These are phyloP conservation scores for Mesaphorura yosii DNA, from an alignment of 1,140 invertebrate species.

Conservation along the genomic window DNA sequence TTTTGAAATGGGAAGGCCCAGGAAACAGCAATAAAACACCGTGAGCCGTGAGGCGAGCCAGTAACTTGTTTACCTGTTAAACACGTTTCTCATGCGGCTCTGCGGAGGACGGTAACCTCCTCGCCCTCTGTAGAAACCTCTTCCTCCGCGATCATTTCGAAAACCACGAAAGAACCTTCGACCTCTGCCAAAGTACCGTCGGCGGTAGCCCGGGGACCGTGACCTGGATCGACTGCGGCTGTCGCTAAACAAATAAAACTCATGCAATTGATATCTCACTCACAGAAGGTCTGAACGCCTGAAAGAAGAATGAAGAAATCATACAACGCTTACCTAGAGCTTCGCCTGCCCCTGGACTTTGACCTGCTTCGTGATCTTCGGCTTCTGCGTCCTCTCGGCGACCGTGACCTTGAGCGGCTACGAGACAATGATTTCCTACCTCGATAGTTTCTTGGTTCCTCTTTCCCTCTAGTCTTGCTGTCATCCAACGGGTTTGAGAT, in stretches of 20 bases:
- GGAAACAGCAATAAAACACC: too few relatives aligned
- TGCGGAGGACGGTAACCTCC: too few relatives aligned
- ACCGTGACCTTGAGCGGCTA: slow-evolving; percentile 11
- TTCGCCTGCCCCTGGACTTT: neutral
- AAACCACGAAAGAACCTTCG: neutral
- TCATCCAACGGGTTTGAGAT: slow-evolving; percentile 1
- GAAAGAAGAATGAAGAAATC: neutral
- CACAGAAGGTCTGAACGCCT: too few relatives aligned
- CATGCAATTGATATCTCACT: too few relatives aligned
- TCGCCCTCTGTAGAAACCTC: neutral
- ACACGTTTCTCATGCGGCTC: too few relatives aligned
- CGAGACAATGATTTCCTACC: slow-evolving; percentile 7
- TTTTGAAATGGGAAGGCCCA: too few relatives aligned
- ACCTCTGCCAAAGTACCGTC: neutral
- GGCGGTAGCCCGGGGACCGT: neutral
- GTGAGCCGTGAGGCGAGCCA: too few relatives aligned
- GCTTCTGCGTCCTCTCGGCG: neutral
- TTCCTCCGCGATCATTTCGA: slow-evolving; percentile 1
- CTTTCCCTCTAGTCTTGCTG: neutral
- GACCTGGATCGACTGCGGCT: slow-evolving; percentile 5
- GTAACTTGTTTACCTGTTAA: neutral
- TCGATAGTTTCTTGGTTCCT: slow-evolving; percentile 12
- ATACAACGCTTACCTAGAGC: neutral
- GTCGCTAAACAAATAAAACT: neutral
- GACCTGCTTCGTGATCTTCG: neutral